Conservation (phyloP, 2,888 invertebrate genomes). For the Gryllus longicercus region DNA sequence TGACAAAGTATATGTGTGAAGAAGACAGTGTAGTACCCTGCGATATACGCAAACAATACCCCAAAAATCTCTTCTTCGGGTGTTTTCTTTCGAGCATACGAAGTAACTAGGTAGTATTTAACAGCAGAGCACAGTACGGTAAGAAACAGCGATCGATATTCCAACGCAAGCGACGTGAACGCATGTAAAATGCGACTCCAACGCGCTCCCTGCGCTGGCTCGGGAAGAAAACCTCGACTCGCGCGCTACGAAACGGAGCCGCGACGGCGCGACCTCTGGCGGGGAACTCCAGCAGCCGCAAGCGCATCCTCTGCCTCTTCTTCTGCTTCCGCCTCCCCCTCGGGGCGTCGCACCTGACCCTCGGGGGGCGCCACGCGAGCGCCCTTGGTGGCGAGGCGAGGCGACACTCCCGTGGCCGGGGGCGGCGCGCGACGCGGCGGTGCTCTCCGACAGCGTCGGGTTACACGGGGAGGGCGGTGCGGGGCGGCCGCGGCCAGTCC, state of each 20-base stretch:
- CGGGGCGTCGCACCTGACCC: constrained; percentile 5
- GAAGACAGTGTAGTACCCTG: too few relatives aligned
- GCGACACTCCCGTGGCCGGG: background rate
- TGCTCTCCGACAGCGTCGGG: background rate
- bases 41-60: too few relatives aligned
- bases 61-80: too few relatives aligned
- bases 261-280: background rate
- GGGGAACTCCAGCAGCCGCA: background rate
- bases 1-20: too few relatives aligned
- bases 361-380: background rate
- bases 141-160: too few relatives aligned
- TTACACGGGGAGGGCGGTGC: background rate
- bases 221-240: background rate
- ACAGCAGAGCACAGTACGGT: too few relatives aligned
- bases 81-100: too few relatives aligned
- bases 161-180: too few relatives aligned
- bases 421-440: background rate
- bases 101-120: too few relatives aligned
- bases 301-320: background rate
- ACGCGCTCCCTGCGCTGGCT: background rate
- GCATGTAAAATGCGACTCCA: too few relatives aligned
- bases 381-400: background rate
- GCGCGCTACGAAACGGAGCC: background rate
- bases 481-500: background rate
- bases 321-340: background rate